Conservation (phyloP, 2,797 vertebrate species). For the Spinus olivaceus region DNA sequence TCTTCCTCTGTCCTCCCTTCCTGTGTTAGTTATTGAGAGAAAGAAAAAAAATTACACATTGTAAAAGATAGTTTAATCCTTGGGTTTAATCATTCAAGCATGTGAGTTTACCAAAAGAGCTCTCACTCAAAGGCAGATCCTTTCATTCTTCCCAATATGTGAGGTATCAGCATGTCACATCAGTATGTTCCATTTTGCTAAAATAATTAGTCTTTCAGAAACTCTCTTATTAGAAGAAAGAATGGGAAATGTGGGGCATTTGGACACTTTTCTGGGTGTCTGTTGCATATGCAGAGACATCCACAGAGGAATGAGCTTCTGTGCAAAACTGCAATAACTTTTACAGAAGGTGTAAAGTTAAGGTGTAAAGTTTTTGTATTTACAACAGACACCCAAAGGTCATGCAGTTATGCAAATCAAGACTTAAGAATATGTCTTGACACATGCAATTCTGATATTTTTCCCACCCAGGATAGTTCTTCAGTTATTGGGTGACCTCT, state of each 20-base stretch:
- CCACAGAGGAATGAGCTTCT: not conserved
- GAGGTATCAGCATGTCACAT: not conserved
- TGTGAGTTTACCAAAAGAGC: not conserved
- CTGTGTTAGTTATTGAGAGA: not conserved
- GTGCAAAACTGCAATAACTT: not conserved
- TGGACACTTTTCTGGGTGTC: not conserved
- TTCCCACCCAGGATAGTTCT: not conserved
- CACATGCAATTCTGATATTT: too few relatives aligned
- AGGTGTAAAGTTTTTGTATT: not conserved
- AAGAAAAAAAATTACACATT: not conserved
- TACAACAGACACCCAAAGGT: not conserved
- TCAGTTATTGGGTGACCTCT: not conserved
- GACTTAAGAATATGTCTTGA: not conserved
- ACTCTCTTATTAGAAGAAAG: not conserved
- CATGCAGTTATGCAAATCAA: not conserved
- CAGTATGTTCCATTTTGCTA: not conserved
- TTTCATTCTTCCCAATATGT: not conserved
- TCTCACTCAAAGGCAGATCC: not conserved
- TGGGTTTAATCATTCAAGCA: not conserved
- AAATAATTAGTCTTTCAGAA: not conserved
- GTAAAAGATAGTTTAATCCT: conserved; percentile 44
- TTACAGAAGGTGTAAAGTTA: not conserved
- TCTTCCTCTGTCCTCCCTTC: not conserved
- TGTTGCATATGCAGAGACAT: not conserved
- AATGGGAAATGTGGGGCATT: not conserved